phyloP scores from a whole-genome alignment of 2,113 vertebrate species.

The Motacilla alba region DNA sequence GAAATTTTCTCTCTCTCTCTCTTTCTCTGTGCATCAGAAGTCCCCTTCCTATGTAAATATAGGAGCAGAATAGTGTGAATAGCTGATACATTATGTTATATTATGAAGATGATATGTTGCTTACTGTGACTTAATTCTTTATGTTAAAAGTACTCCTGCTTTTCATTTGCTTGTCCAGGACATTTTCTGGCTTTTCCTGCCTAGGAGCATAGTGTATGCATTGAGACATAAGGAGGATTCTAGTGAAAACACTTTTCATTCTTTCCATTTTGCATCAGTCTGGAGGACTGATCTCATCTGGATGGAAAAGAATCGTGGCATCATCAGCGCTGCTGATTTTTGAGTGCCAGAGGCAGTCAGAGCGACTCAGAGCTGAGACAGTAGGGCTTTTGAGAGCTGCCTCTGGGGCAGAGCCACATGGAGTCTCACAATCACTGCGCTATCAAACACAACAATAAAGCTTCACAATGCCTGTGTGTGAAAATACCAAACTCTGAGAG shows the following conservation, averaged over 20 bases:
- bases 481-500: neutral
- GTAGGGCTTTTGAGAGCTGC: slow-evolving; percentile 18
- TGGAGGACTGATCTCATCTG: slow-evolving; percentile 17
- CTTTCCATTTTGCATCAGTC: neutral
- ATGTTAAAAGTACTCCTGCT: neutral
- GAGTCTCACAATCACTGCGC: neutral
- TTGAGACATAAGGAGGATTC: neutral
- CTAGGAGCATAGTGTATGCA: neutral
- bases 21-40: neutral
- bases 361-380: slow-evolving; percentile 16
- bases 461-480: neutral
- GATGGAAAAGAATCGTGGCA: neutral
- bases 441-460: neutral
- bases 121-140: neutral
- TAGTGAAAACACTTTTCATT: neutral
- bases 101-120: neutral
- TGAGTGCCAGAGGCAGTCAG: neutral
- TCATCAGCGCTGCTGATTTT: neutral
- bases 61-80: neutral
- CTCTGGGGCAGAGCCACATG: slow-evolving; percentile 1
- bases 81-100: neutral
- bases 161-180: neutral
- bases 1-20: rapidly evolving
- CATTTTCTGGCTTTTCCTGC: neutral
- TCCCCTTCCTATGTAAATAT: neutral